A percentile compares a stretch with the other conserved stretches of the same genome.
phyloP scores from a whole-genome alignment of 2,797 vertebrate genomes.

The Microcaecilia unicolor region DNA sequence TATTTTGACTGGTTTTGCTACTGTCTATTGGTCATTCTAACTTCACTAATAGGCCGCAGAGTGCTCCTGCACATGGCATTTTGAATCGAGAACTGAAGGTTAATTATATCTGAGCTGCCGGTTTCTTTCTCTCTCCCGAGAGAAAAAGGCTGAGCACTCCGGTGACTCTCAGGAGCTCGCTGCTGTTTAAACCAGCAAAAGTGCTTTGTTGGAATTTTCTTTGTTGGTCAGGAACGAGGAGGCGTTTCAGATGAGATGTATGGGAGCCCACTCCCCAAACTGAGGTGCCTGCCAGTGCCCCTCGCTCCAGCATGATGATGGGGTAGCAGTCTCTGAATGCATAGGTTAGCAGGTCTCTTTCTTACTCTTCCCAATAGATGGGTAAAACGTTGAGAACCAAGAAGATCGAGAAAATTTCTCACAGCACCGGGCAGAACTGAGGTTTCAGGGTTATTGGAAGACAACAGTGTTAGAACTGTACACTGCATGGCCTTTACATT shows the following conservation, averaged over 20 bases:
- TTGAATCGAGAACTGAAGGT: constrained; percentile 85
- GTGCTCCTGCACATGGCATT: constrained; percentile 65
- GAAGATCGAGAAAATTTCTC: constrained; percentile 30
- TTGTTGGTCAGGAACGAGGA: constrained; percentile 61
- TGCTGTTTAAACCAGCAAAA: constrained; percentile 62
- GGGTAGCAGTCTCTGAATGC: constrained; percentile 38
- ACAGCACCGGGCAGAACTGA: no score
- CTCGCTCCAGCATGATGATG: constrained; percentile 47
- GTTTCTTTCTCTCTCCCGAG: constrained; percentile 65
- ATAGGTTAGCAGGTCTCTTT: constrained; percentile 34
- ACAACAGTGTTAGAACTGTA: no score
- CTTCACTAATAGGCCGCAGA: constrained; percentile 63
- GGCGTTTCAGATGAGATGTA: constrained; percentile 57
- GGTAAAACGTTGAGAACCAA: constrained; percentile 32
- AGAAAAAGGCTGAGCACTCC: constrained; percentile 67
- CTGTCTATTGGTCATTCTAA: constrained; percentile 70
- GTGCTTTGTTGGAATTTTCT: constrained; percentile 70
- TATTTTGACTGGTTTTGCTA: constrained; percentile 61
- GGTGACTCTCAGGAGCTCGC: constrained; percentile 52
- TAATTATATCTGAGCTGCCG: constrained; percentile 90
- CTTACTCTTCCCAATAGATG: constrained; percentile 23
- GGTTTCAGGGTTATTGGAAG: constrained; percentile 8
- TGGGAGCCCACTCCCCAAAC: constrained; percentile 40
- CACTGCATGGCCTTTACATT: no score
- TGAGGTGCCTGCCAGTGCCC: constrained; percentile 48